Base-by-base conservation (phyloP, 1,140 invertebrate genomes). In the Drosophila simulans region DNA sequence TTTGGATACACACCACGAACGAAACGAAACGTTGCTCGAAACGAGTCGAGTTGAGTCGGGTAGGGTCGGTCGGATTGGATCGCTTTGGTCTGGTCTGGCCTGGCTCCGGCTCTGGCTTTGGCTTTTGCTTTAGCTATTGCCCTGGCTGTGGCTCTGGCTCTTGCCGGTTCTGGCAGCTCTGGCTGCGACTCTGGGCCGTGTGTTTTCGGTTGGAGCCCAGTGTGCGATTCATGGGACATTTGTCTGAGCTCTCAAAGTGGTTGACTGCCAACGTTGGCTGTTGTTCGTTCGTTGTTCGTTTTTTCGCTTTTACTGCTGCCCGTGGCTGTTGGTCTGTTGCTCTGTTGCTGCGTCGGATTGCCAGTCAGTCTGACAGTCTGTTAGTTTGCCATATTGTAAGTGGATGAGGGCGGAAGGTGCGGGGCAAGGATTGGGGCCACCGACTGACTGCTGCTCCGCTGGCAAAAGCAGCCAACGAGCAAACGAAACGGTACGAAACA, bases 181-280 rank as follows among this genome's bases (percentile, higher is more conserved):
- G 46, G 13, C 55, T 51, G 48, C 52, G 58, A 56, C 58, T 62
- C 59, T 59, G 60, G 40, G 25, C 40, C 37, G 54, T 59, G 55
- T 66, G 34, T 51, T 22, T 49, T 43, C 31, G 59, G 43, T 58
- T 68, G 59, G 59, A 53, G 37, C 45, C 59, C 46, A 68, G 37
- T 52, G 60, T 68, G 46, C 64, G 73, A 77, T 77, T 77, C 63
- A 77, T 77, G 74, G 73, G 73, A 77, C 73, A 76, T 69, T 77
- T 77, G 73, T 68, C 74, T 77, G 72, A 77, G 73, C 73, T 69
- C 73, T 69, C 63, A 68, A 68, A 77, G 74, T 77, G 74, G 63
- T 56, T 76, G 59, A 65, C 60, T 76, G 72, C 58, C 69, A 65
- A 70, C 55, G 49, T 10, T 35, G 75, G 62, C 37, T 58, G 59